Conservation (phyloP, 1,140 invertebrate species). For the Eriosoma lanigerum region DNA sequence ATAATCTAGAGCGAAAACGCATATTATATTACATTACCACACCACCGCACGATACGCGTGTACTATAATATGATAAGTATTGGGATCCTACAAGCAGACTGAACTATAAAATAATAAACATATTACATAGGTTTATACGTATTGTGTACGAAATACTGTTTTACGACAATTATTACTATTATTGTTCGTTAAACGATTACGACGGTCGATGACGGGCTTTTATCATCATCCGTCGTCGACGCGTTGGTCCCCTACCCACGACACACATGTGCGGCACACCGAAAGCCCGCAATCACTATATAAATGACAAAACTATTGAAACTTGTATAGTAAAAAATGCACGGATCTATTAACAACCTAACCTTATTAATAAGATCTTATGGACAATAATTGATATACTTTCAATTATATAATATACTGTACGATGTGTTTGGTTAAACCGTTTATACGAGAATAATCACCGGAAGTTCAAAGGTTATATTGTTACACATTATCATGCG, state of each 20-base stretch:
- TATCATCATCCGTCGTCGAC: neutral
- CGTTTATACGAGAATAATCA: no score
- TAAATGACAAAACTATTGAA: no score
- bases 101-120: neutral
- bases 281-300: no score
- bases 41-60: neutral
- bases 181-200: conserved; percentile 7
- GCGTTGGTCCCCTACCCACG: conserved; percentile 8
- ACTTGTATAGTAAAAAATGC: no score
- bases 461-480: no score
- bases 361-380: no score
- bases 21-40: conserved; percentile 6
- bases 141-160: neutral
- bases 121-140: neutral
- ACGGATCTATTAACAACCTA: no score
- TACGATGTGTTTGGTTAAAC: no score
- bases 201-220: conserved; percentile 9
- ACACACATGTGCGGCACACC: neutral
- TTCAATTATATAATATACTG: no score
- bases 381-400: no score
- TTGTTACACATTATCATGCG: no score
- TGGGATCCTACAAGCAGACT: neutral
- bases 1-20: neutral
- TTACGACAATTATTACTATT: neutral
- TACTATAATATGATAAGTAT: no score